Percentiles rank a stretch among this genome's conserved stretches.
phyloP scores from a whole-genome alignment of 1,140 invertebrate species.

The Acyrthosiphon pisum region DNA sequence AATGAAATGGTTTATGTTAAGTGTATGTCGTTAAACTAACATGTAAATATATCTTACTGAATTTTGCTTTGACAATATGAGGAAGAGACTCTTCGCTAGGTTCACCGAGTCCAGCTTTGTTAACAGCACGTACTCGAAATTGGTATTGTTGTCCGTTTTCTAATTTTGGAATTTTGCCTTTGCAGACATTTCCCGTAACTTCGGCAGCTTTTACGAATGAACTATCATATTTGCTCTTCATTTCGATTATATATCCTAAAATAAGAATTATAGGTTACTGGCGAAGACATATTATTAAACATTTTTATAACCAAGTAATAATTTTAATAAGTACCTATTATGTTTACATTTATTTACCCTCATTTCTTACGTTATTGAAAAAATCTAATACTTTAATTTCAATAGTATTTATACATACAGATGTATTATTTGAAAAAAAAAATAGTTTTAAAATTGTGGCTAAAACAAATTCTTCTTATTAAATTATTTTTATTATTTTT shows the following conservation, averaged over 20 bases:
- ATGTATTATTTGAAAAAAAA: not conserved
- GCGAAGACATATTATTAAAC: not conserved
- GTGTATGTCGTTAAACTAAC: constrained; percentile 23
- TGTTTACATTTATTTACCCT: not conserved
- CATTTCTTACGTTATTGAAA: not conserved
- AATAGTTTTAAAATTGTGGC: not conserved
- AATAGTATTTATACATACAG: too few species aligned
- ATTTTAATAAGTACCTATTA: not conserved
- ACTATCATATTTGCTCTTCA: constrained; percentile 76
- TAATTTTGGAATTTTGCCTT: constrained; percentile 84
- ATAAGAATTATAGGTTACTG: not conserved
- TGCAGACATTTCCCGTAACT: constrained; percentile 78
- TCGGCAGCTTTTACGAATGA: constrained; percentile 77
- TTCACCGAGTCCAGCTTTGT: constrained; percentile 95
- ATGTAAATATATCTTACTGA: constrained; percentile 71
- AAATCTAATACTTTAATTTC: too few species aligned
- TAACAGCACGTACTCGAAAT: constrained; percentile 92
- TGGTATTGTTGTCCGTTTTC: constrained; percentile 95
- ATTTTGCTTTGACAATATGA: constrained; percentile 93
- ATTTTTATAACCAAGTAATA: not conserved
- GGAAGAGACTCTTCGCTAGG: constrained; percentile 93
- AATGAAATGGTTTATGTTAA: constrained; percentile 59
- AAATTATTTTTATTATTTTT: too few species aligned
- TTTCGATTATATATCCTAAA: constrained; percentile 88
- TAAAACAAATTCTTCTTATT: not conserved